Conservation (phyloP, 2,797 vertebrate genomes). For the Anguilla pacifica region DNA sequence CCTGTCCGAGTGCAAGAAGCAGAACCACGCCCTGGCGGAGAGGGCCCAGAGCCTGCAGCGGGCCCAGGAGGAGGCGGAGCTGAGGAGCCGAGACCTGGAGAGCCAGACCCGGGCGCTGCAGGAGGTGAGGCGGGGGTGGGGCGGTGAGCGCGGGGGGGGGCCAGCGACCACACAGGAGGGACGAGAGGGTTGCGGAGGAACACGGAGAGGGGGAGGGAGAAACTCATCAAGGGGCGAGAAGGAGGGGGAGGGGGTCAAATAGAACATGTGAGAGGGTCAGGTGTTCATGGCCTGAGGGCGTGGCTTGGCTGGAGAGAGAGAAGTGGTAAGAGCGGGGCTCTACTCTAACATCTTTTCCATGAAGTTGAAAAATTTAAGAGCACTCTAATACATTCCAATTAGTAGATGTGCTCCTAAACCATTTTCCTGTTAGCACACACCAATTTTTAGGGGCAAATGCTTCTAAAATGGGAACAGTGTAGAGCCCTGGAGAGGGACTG, state of each 20-base stretch:
- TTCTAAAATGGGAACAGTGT: too few species aligned
- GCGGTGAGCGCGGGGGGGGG: neutral
- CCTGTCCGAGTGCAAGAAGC: constrained; percentile 72
- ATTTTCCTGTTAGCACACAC: too few species aligned
- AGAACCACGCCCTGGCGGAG: constrained; percentile 66
- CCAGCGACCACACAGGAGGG: neutral
- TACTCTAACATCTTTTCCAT: too few species aligned
- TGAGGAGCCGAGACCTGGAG: constrained; percentile 64
- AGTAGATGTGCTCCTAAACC: too few species aligned
- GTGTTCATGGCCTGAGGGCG: neutral
- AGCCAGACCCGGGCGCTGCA: constrained; percentile 58
- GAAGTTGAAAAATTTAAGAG: too few species aligned
- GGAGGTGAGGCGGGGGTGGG: constrained; percentile 61
- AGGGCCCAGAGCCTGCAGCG: constrained; percentile 64
- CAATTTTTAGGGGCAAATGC: too few species aligned
- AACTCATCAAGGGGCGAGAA: too few species aligned
- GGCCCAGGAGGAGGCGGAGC: constrained; percentile 61
- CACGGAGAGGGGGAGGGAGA: neutral
- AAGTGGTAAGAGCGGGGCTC: neutral
- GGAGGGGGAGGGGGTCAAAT: neutral
- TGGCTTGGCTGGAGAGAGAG: neutral
- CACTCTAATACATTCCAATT: too few species aligned
- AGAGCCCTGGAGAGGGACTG: neutral
- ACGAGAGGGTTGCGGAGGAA: neutral
- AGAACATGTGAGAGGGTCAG: neutral